Evolutionary conservation across 1,140 invertebrate genomes (phyloP).

Genomic region (Diorhabda sublineata): DNA sequence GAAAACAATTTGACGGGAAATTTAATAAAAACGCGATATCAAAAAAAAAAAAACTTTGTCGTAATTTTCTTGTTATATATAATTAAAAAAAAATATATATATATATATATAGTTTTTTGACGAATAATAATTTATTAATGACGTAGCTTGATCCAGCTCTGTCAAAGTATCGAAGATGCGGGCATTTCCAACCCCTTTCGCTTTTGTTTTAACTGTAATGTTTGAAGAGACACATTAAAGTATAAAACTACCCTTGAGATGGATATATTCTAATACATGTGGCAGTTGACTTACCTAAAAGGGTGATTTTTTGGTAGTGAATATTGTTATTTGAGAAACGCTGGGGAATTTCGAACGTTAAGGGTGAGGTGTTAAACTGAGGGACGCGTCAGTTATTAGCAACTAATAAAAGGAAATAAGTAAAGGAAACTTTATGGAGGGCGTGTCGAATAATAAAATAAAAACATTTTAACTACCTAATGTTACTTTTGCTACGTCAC

Average conservation of each 20-base stretch:
- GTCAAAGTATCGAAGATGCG: constrained; percentile 27
- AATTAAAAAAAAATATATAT: too few relatives aligned
- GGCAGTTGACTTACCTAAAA: constrained; percentile 25
- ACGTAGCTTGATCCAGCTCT: background rate
- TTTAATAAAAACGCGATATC: too few relatives aligned
- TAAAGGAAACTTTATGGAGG: background rate
- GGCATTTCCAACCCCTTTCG: constrained; percentile 30
- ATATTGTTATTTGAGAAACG: constrained; percentile 29
- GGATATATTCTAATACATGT: constrained; percentile 37
- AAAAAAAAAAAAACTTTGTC: too few relatives aligned
- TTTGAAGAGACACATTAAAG: constrained; percentile 37
- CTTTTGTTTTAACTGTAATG: constrained; percentile 35
- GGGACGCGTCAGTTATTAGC: background rate
- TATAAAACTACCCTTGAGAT: constrained; percentile 35
- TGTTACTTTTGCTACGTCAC: too few relatives aligned
- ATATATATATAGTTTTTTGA: background rate
- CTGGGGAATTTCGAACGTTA: background rate
- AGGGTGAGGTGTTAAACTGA: background rate
- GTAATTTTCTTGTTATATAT: too few relatives aligned
- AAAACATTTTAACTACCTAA: too few relatives aligned
- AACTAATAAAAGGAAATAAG: constrained; percentile 3
- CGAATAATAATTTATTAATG: background rate
- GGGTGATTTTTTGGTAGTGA: constrained; percentile 31
- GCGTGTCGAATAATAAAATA: too few relatives aligned
- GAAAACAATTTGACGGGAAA: too few relatives aligned